Conservation (phyloP, 2,888 invertebrate species). For the Cantharis rufa region DNA sequence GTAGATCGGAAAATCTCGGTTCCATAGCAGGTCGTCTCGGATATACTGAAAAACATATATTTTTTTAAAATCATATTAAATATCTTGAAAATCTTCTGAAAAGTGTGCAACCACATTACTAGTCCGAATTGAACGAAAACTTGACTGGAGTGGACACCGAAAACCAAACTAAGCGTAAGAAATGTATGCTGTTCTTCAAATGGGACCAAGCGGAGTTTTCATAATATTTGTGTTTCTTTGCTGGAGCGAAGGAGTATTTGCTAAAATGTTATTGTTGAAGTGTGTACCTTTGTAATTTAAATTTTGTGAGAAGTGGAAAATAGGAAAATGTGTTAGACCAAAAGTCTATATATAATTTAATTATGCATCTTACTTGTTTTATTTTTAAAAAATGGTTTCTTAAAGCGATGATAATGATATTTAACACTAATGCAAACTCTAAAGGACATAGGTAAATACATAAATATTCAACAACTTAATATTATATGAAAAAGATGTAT, state of each 20-base stretch:
- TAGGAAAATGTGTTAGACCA: not conserved
- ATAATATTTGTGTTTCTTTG: too few species aligned
- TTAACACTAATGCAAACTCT: constrained; percentile 56
- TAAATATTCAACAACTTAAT: constrained; percentile 52
- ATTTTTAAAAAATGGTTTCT: constrained; percentile 54
- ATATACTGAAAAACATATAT: too few species aligned
- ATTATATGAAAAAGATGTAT: constrained; percentile 48
- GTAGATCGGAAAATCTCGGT: too few species aligned
- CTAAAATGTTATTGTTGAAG: not conserved
- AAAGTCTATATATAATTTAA: not conserved
- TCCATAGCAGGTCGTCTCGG: too few species aligned
- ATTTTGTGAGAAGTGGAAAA: not conserved
- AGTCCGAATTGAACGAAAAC: too few species aligned
- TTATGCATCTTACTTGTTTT: constrained; percentile 13
- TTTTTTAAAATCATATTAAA: too few species aligned
- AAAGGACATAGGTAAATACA: constrained; percentile 53
- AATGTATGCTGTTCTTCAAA: too few species aligned
- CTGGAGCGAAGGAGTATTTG: too few species aligned
- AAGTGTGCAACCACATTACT: too few species aligned
- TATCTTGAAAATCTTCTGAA: too few species aligned
- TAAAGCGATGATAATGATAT: constrained; percentile 55
- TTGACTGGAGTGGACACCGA: not conserved
- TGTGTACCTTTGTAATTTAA: not conserved
- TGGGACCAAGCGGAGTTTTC: too few species aligned
- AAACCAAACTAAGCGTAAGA: not conserved